phyloP scores from a whole-genome alignment of 2,797 vertebrate species.

The Chanos chanos region DNA sequence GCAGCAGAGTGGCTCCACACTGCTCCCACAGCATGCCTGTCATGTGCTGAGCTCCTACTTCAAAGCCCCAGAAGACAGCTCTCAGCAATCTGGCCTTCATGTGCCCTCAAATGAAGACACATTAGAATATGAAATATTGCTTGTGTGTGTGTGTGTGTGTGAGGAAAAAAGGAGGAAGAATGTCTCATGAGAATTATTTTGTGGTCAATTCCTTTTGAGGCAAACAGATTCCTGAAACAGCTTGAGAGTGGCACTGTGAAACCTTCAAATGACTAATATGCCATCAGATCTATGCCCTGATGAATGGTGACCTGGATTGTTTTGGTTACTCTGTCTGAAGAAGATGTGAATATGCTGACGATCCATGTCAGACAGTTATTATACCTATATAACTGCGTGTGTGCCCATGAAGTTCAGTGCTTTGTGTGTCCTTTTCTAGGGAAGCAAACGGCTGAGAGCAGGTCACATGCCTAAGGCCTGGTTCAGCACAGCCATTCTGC shows the following conservation, averaged over 20 bases:
- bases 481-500: conserved; percentile 26
- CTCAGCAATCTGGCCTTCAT: conserved; percentile 48
- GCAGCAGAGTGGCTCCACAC: not conserved
- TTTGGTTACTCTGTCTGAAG: no score
- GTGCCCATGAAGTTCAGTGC: not conserved
- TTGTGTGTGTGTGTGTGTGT: conserved; percentile 8
- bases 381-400: not conserved
- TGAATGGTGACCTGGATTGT: no score
- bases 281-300: no score
- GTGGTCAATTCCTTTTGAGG: not conserved
- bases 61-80: conserved; percentile 39
- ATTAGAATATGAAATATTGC: conserved; percentile 39
- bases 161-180: not conserved
- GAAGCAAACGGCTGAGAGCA: conserved; percentile 28
- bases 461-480: conserved; percentile 7
- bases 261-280: no score
- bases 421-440: conserved; percentile 25
- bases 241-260: no score
- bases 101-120: conserved; percentile 44
- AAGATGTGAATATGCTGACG: no score
- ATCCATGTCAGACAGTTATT: no score
- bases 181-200: conserved; percentile 7
- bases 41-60: conserved; percentile 26
- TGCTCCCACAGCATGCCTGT: not conserved
- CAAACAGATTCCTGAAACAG: no score